Evolutionary conservation across 2,797 vertebrate species (phyloP), one percentile per base, ranked within the genome.

Genomic region (Macrochelys suwanniensis): DNA sequence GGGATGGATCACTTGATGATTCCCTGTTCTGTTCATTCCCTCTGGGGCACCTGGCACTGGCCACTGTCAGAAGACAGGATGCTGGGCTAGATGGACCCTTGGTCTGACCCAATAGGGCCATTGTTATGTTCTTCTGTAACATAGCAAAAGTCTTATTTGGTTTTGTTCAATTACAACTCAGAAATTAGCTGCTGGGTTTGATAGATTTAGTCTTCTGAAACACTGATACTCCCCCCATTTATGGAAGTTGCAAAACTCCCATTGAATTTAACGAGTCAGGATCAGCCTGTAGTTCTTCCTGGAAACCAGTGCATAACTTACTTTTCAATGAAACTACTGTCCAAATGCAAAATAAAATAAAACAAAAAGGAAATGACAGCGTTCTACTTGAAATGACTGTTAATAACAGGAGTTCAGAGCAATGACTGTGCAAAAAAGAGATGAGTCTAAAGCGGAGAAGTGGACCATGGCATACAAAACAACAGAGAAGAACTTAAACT

Each of bases 371-470:
- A 16, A 0, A 5, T 82, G 42, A 57, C 37, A 80, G 83, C 9
- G 2, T 3, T 59, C 84, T 28, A 68, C n/a, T 45, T 80, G 0
- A 92, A 95, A 81, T 61, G 89, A 42, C 49, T 80, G 37, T 42
- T 68, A 93, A 92, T 74, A 45, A 42, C 37, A 45, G 37, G 71
- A 45, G 90, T 97, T 92, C 89, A 5, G 49, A 77, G 88, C 91
- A 89, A 88, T 86, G 90, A 12, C 4, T 94, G 17, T 26, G 31
- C 8, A 37, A 88, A 95, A 93, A 71, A 92, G 84, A 86, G 6
- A n/a, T 80, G 2, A 10, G 6, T 65, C 10, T 61, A 28, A 4
- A 33, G 80, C 89, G 77, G 9, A 93, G 51, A 61, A 68, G n/a
- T 50, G 11, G 17, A 31, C 37, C 3, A 5, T 74, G 37, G 12